A percentile compares a stretch with the other conserved stretches of the same genome.
Conservation (phyloP, 2,888 invertebrate genomes). For the Junonia oenone region DNA sequence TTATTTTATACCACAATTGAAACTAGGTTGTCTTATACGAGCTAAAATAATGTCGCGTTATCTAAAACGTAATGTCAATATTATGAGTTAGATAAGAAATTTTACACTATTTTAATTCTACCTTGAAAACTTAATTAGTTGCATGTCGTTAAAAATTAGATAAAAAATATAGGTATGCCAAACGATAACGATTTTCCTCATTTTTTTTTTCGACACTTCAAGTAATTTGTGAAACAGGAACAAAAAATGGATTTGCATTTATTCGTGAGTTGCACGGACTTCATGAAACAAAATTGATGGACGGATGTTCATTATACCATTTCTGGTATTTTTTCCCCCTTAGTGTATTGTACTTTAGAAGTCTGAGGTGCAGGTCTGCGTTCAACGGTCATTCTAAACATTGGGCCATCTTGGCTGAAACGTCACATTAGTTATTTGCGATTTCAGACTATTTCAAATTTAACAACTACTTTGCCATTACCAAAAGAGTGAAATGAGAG, state of each 20-base stretch:
- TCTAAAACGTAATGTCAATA: neutral
- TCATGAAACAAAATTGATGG: neutral
- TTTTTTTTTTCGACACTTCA: neutral
- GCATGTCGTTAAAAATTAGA: neutral
- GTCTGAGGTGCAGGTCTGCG: no score
- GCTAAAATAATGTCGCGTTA: neutral
- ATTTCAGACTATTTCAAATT: no score
- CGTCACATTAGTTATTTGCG: no score
- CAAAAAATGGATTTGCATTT: neutral
- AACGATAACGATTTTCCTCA: neutral
- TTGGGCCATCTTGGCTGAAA: no score
- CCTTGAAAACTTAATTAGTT: neutral
- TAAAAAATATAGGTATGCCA: neutral
- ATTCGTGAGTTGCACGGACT: neutral
- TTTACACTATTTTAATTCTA: neutral
- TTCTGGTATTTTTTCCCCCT: no score
- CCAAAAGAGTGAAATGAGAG: neutral
- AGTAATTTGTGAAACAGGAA: neutral
- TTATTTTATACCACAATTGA: neutral
- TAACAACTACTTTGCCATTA: neutral
- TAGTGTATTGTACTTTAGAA: no score
- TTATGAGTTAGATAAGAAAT: slow-evolving; percentile 1
- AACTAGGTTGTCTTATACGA: neutral
- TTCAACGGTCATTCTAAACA: no score
- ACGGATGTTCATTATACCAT: neutral